Conservation (phyloP, 2,888 invertebrate genomes). For the Oscheius sp. region DNA sequence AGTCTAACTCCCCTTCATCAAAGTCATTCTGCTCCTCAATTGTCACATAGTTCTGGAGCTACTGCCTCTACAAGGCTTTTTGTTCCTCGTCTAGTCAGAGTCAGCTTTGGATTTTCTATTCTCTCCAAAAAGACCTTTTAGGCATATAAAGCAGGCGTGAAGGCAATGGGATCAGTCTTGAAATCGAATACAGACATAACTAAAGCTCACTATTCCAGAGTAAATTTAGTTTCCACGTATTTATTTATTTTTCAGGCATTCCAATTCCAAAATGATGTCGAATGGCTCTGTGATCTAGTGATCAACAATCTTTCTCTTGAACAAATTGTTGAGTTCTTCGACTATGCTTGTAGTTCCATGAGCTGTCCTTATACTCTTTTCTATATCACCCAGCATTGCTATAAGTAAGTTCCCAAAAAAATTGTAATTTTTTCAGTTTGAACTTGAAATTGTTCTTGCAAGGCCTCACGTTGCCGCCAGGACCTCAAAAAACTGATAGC, state of each 20-base stretch:
- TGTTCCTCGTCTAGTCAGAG: background rate
- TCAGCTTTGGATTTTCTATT: no score
- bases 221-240: no score
- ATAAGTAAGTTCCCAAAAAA: conserved; percentile 15
- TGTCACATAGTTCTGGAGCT: conserved; percentile 27
- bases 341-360: conserved; percentile 29
- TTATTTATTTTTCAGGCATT: conserved; percentile 11
- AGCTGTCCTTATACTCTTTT: conserved; percentile 37
- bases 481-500: no score
- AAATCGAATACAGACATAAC: conserved; percentile 3
- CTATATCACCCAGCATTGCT: conserved; percentile 31
- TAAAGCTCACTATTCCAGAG: conserved; percentile 30
- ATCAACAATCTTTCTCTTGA: conserved; percentile 22
- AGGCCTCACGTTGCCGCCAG: no score
- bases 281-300: conserved; percentile 3
- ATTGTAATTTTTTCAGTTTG: background rate
- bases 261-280: conserved; percentile 6
- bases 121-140: no score
- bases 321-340: conserved; percentile 27
- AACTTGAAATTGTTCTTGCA: no score
- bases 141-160: background rate
- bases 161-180: background rate
- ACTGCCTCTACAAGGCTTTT: background rate
- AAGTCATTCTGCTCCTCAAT: conserved; percentile 64
- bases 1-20: conserved; percentile 58